A percentile compares a stretch with the other conserved stretches of the same genome.
These are phyloP conservation scores for Solenopsis invicta DNA, from an alignment of 1,140 invertebrate genomes.

Conservation along the genomic window DNA sequence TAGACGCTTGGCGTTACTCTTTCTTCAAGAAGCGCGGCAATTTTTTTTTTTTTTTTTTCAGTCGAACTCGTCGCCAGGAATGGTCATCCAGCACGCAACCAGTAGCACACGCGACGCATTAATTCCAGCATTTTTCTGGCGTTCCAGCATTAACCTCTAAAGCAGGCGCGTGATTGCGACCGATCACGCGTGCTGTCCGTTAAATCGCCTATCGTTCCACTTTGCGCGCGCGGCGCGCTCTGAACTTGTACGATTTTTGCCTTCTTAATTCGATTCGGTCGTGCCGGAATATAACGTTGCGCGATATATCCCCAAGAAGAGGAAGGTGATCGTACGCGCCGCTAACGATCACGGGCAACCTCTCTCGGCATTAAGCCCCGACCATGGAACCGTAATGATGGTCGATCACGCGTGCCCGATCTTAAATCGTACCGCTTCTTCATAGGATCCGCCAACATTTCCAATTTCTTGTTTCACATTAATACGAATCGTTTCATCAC, in stretches of 20 bases:
- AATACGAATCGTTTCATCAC: conserved; percentile 37
- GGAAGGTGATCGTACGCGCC: conserved; percentile 22
- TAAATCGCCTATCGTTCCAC: conserved; percentile 62
- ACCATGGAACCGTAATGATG: conserved; percentile 48
- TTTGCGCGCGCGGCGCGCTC: conserved; percentile 46
- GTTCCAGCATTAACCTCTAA: conserved; percentile 68
- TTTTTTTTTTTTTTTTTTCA: conserved; percentile 53
- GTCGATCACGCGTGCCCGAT: conserved; percentile 66
- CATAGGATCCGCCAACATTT: conserved; percentile 22
- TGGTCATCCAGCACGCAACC: conserved; percentile 76
- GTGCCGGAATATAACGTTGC: conserved; percentile 30
- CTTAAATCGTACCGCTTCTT: conserved; percentile 48
- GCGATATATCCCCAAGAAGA: conserved; percentile 22
- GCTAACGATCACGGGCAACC: conserved; percentile 53
- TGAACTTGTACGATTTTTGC: conserved; percentile 57
- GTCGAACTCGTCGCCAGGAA: conserved; percentile 45
- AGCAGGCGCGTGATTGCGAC: conserved; percentile 70
- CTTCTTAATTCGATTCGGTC: conserved; percentile 56
- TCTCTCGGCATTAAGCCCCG: conserved; percentile 52
- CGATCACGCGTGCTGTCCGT: conserved; percentile 71
- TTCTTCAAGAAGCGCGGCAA: conserved; percentile 11
- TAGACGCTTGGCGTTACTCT: conserved; percentile 26
- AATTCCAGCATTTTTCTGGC: conserved; percentile 73
- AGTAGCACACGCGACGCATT: conserved; percentile 78
- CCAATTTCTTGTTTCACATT: conserved; percentile 42